phyloP scores from a whole-genome alignment of 1,140 invertebrate species.

The Papilio aristodemus region DNA sequence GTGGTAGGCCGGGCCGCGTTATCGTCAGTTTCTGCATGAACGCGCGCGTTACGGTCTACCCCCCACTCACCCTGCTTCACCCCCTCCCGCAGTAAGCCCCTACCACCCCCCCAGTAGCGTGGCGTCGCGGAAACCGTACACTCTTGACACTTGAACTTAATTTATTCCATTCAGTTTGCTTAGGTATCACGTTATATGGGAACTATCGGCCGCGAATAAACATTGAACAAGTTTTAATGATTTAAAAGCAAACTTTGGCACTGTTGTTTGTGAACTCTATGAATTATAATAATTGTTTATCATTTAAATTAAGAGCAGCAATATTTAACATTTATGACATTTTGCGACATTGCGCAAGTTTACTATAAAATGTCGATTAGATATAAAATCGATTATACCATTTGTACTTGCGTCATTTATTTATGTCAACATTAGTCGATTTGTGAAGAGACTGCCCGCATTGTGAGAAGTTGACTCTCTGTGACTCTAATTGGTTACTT shows the following conservation, averaged over 20 bases:
- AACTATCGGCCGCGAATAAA: constrained; percentile 10
- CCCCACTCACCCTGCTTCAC: constrained; percentile 39
- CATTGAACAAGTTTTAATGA: constrained; percentile 26
- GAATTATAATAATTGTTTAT: constrained; percentile 31
- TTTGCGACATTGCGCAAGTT: too few species aligned
- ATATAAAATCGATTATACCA: too few species aligned
- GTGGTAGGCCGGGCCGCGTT: constrained; percentile 73
- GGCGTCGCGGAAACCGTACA: constrained; percentile 55
- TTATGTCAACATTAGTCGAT: too few species aligned
- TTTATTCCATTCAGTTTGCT: constrained; percentile 51
- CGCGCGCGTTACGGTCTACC: constrained; percentile 70
- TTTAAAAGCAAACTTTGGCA: not conserved
- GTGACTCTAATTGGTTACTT: too few species aligned
- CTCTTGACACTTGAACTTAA: constrained; percentile 76
- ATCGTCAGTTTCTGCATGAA: constrained; percentile 80
- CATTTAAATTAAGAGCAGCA: too few species aligned
- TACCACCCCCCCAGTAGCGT: constrained; percentile 42
- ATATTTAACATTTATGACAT: too few species aligned
- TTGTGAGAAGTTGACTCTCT: too few species aligned
- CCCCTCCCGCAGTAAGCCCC: constrained; percentile 28
- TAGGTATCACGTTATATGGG: constrained; percentile 28
- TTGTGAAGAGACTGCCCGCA: too few species aligned
- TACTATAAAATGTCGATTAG: too few species aligned
- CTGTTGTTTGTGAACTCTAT: not conserved
- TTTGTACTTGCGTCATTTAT: too few species aligned